A percentile compares a stretch with the other conserved stretches of the same genome.
These are phyloP conservation scores for Sisor rabdophorus DNA, from an alignment of 2,113 vertebrate species.

Conservation along the genomic window DNA sequence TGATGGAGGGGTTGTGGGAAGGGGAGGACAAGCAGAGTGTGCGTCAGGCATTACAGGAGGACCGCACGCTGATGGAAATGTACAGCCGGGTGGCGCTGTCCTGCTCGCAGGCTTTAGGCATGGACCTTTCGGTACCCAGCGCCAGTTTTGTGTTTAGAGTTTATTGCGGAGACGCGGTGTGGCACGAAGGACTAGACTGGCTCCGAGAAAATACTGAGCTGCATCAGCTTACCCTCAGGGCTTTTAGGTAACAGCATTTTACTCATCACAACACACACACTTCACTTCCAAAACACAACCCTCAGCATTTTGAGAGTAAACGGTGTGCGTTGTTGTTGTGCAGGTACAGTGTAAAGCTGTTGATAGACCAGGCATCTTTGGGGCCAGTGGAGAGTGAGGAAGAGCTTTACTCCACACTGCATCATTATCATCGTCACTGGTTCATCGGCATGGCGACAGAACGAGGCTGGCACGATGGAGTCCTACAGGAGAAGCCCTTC, in stretches of 20 bases:
- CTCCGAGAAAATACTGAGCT: slow-evolving; percentile 84
- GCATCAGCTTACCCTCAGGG: slow-evolving; percentile 84
- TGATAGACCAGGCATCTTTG: slow-evolving; percentile 93
- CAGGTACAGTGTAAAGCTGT: slow-evolving; percentile 92
- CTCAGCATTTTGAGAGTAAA: neutral
- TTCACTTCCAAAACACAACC: too few relatives aligned
- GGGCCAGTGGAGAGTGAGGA: slow-evolving; percentile 82
- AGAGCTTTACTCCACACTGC: slow-evolving; percentile 80
- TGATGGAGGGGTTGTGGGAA: slow-evolving; percentile 74
- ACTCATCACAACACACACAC: neutral
- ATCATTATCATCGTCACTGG: slow-evolving; percentile 89
- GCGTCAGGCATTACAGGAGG: slow-evolving; percentile 78
- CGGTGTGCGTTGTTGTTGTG: slow-evolving; percentile 31
- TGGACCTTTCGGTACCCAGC: slow-evolving; percentile 76
- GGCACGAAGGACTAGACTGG: slow-evolving; percentile 88
- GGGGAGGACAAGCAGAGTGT: slow-evolving; percentile 71
- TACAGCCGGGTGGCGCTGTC: slow-evolving; percentile 81
- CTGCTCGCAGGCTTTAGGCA: slow-evolving; percentile 82
- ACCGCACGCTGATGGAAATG: slow-evolving; percentile 77
- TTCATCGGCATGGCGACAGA: slow-evolving; percentile 89
- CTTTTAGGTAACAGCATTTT: slow-evolving; percentile 82
- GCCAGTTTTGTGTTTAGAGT: slow-evolving; percentile 84
- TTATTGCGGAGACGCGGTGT: slow-evolving; percentile 84
- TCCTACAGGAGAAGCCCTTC: slow-evolving; percentile 90
- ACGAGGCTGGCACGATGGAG: slow-evolving; percentile 85